These are phyloP conservation scores for Aptenodytes forsteri DNA, from an alignment of 2,113 vertebrate genomes.

Conservation along the genomic window DNA sequence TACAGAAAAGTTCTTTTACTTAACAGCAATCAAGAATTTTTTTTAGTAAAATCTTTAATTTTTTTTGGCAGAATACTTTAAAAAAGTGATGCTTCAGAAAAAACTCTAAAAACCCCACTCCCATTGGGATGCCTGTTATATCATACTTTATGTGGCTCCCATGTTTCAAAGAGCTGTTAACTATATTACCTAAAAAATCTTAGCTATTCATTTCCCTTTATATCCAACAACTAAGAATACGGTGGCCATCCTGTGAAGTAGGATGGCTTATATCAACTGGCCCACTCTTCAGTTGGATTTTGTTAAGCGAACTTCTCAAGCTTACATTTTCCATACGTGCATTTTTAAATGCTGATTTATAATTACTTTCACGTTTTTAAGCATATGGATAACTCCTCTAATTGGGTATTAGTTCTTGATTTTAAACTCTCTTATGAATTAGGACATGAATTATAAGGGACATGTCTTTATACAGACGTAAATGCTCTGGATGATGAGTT, in stretches of 20 bases:
- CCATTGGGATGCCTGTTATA: background rate
- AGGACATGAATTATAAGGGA: background rate
- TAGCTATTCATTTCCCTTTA: background rate
- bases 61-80: background rate
- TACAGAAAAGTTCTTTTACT: background rate
- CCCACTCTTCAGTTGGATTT: background rate
- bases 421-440: background rate
- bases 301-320: background rate
- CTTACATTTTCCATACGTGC: background rate
- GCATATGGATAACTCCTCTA: background rate
- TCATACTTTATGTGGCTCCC: background rate
- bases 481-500: background rate
- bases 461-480: background rate
- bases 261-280: background rate
- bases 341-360: background rate
- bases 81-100: background rate
- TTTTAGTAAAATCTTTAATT: background rate
- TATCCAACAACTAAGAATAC: background rate
- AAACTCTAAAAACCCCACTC: fast-evolving
- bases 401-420: background rate
- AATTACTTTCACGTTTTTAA: background rate
- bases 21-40: background rate
- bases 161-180: background rate
- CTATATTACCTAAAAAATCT: background rate
- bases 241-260: background rate